Base-by-base conservation (phyloP, 2,113 vertebrate species). In the Castor canadensis region DNA sequence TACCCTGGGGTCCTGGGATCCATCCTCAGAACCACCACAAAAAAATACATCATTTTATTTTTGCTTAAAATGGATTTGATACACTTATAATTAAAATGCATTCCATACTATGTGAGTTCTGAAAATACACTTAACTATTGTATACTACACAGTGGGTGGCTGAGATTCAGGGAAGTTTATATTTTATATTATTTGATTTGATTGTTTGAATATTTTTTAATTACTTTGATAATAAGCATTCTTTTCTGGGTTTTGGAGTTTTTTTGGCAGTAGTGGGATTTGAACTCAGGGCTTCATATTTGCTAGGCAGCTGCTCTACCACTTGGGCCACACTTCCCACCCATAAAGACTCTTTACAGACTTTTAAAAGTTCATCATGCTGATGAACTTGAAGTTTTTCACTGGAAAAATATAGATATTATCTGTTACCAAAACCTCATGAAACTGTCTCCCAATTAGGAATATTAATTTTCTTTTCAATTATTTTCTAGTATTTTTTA, bases 401-500 rank as follows among this genome's bases (percentile, higher is more conserved):
- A 62, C 32, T 6, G 76, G 52, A 11, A 88, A 93, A 91, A 89
- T 30, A 45, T 66, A 43, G 52, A 24, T 17, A 38, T 54, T 38
- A 30, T 75, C 75, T 92, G 56, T 80, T 89, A 60, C 73, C 47
- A 93, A 95, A 86, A 77, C 19, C 6, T 73, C 72, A 60, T 58
- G 30, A 86, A 93, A 82, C 9, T 43, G 9, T 10, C 52, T 86
- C 45, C 56, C 40, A 72, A 45, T 79, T 90, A 15, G 47, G 30
- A 43, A 32, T 35, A 80, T 80, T 76, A 58, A n/a, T 73, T 92
- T 80, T 66, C 26, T 38, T 60, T 87, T 87, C 16, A 80, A 75
- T 60, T 84, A n/a, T 75, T 73, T 89, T 95, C 87, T 95, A 62
- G 49, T 43, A 88, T 93, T 56, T 77, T 26, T 60, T 87, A 87